These are phyloP conservation scores for Hormaphis cornu DNA, from an alignment of 1,140 invertebrate genomes.

Conservation along the genomic window DNA sequence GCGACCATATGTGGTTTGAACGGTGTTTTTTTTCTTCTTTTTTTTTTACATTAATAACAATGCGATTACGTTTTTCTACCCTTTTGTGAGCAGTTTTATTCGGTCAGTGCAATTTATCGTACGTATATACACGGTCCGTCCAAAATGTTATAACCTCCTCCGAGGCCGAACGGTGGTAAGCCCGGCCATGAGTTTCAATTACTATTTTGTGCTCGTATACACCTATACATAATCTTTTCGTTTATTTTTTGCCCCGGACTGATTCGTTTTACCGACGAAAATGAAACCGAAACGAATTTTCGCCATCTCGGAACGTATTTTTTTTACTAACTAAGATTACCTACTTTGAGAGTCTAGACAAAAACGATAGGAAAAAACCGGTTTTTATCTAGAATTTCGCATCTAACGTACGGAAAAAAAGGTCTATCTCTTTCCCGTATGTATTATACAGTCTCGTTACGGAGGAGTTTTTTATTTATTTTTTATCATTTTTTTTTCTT, in stretches of 20 bases:
- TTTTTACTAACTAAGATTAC: no score
- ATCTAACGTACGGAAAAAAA: no score
- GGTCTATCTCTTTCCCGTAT: no score
- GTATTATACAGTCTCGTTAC: no score
- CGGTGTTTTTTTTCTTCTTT: not conserved
- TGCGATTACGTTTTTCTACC: not conserved
- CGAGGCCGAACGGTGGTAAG: no score
- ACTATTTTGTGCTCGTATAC: not conserved
- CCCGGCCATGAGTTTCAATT: not conserved
- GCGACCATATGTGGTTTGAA: not conserved
- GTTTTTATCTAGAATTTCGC: no score
- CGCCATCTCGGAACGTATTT: not conserved
- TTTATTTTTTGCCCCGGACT: not conserved
- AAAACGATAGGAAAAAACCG: no score
- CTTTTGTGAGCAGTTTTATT: not conserved
- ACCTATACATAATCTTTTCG: no score
- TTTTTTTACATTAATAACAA: not conserved
- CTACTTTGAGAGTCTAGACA: no score
- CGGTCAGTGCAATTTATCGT: not conserved
- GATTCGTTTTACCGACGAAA: not conserved
- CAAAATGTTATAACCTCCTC: not conserved
- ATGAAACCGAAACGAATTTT: conserved; percentile 8
- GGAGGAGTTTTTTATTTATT: no score
- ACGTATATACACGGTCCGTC: not conserved
- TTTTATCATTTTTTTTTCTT: no score